Evolutionary conservation across 2,888 invertebrate genomes (phyloP), one percentile per base, ranked within the genome.

Genomic region (Seira musarum): DNA sequence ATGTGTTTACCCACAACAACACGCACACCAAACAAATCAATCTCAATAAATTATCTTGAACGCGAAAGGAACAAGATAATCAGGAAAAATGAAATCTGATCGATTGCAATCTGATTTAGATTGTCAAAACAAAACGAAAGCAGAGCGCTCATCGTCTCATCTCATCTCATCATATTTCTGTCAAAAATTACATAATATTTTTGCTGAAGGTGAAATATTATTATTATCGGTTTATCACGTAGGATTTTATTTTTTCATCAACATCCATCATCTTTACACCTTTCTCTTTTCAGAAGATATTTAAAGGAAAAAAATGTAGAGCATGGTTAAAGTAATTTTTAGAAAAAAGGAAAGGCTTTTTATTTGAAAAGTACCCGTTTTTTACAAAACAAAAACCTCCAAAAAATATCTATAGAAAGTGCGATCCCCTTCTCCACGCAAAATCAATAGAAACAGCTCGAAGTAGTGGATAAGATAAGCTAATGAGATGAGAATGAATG

Each of bases 401-500:
- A n/a, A n/a, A n/a, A n/a, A n/a, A n/a, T n/a, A n/a, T n/a, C n/a
- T n/a, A n/a, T n/a, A n/a, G n/a, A n/a, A n/a, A n/a, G n/a, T n/a
- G n/a, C n/a, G 40, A 40, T 40, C 40, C 40, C 13, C 40, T 40
- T 40, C 6, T 8, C 40, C 40, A 40, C 40, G 13, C 40, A 40
- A 40, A 40, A 40, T 40, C 40, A 40, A 40, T 40, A 40, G 40
- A 13, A n/a, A n/a, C n/a, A n/a, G n/a, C n/a, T n/a, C n/a, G n/a
- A 40, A 13, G 6, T 40, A 8, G 40, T 40, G 40, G 64, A 22
- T 21, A 60, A 66, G 78, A 78, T 78, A 78, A 78, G 71, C 71
- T 78, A 78, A 78, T 71, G 78, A 78, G 71, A 71, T 78, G 71
- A 71, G 71, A 65, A 78, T 78, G 78, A 78, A 78, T 78, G 70